Percentiles rank a stretch among this genome's conserved stretches.
Conservation (phyloP, 2,113 vertebrate species). For the Rostratula benghalensis region DNA sequence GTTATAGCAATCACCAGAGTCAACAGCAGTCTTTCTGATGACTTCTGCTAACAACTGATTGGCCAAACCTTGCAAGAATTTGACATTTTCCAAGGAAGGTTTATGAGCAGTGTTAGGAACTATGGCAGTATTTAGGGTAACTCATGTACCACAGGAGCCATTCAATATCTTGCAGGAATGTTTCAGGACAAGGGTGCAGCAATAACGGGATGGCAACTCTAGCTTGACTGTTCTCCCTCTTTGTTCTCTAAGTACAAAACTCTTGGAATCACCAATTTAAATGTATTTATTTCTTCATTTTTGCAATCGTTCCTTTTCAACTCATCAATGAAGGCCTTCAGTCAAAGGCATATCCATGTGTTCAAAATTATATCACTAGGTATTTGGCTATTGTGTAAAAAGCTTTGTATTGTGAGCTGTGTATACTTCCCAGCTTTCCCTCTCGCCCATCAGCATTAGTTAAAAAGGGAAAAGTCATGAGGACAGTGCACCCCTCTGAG, state of each 20-base stretch:
- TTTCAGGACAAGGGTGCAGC: background rate
- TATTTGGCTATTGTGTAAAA: background rate
- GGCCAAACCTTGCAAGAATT: background rate
- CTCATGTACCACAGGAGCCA: background rate
- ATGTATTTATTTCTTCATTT: background rate
- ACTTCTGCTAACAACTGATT: background rate
- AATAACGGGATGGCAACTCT: background rate
- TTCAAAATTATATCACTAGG: background rate
- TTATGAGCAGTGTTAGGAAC: background rate
- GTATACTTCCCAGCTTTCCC: background rate
- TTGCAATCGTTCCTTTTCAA: background rate
- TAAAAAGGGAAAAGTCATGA: background rate
- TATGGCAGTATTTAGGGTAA: background rate
- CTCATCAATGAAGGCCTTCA: background rate
- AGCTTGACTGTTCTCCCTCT: background rate
- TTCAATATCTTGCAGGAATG: background rate
- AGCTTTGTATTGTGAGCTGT: background rate
- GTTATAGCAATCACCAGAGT: background rate
- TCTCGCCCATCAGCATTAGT: background rate
- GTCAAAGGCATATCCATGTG: background rate
- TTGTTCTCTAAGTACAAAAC: background rate
- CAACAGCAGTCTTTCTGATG: background rate
- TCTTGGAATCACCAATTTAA: background rate
- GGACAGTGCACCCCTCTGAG: background rate
- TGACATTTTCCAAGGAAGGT: background rate